Evolutionary conservation across 2,888 invertebrate genomes (phyloP), one percentile per base, ranked within the genome.

Genomic region (Altica lythri): DNA sequence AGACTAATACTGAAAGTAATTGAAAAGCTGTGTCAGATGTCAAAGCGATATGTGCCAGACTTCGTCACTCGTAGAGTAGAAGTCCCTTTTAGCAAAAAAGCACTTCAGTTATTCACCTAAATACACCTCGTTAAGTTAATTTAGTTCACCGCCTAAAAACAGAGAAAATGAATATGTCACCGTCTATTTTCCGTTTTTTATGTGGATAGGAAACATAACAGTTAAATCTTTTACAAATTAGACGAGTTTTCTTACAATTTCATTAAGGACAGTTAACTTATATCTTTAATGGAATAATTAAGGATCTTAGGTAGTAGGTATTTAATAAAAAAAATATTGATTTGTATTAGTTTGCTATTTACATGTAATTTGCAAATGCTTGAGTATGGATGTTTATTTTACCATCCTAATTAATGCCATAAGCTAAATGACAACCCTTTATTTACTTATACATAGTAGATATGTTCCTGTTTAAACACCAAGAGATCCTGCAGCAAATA

Each of bases 21-120:
- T 70, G 68, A 68, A 68, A 69, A 69, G 63, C 62, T 61, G 71
- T 74, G 73, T 74, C 73, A 72, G 71, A 73, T 73, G 74, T 72
- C 74, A 69, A 62, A 54, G 61, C 30, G 68, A 72, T 66, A 63
- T 60, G 68, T 63, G 62, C 62, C 70, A 71, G 70, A 64, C 57
- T 65, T 63, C 68, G 70, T 71, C 70, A 71, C 70, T 71, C 69
- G 67, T 62, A 17, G 18, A 70, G 69, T 71, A 68, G 68, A 69
- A 67, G 67, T 66, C 63, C 62, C 60, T 62, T 67, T 67, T 67
- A 62, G 63, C 66, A 66, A 65, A 65, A 63, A 68, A 72, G 70
- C 73, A 73, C 67, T 68, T 64, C 68, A 68, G 68, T 74, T 70
- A 65, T 70, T 73, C 73, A 72, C 72, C 68, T 72, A 72, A 73